Evolutionary conservation across 1,140 invertebrate genomes (phyloP).

Genomic region (Dreissena polymorpha): DNA sequence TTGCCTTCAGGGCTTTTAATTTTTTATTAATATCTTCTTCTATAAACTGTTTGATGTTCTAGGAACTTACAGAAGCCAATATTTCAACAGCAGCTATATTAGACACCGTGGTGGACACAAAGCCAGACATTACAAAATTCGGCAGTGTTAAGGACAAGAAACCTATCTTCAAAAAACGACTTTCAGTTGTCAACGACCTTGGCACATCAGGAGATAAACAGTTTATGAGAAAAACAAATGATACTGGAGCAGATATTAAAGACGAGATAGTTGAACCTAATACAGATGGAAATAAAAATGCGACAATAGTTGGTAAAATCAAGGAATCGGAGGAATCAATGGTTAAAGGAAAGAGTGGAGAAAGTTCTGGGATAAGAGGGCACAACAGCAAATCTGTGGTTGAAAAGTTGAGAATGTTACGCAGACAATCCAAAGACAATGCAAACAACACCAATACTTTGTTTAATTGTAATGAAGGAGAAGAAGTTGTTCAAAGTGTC

Average conservation of each 20-base stretch:
- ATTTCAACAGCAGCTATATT: neutral
- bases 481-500: neutral
- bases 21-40: too few species aligned
- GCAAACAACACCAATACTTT: neutral
- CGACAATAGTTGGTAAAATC: neutral
- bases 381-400: conserved; percentile 9
- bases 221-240: neutral
- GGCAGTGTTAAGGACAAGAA: neutral
- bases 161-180: conserved; percentile 39
- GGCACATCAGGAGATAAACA: neutral
- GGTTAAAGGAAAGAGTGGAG: neutral
- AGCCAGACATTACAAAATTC: neutral
- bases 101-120: neutral
- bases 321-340: neutral
- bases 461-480: neutral
- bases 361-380: conserved; percentile 1
- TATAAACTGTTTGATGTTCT: too few species aligned
- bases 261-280: neutral
- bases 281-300: neutral
- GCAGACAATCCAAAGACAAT: neutral
- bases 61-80: neutral
- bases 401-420: conserved; percentile 20
- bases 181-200: neutral
- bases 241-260: conserved; percentile 1
- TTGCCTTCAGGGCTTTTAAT: too few species aligned